phyloP scores from a whole-genome alignment of 2,113 vertebrate genomes.

The Eclectus roratus region DNA sequence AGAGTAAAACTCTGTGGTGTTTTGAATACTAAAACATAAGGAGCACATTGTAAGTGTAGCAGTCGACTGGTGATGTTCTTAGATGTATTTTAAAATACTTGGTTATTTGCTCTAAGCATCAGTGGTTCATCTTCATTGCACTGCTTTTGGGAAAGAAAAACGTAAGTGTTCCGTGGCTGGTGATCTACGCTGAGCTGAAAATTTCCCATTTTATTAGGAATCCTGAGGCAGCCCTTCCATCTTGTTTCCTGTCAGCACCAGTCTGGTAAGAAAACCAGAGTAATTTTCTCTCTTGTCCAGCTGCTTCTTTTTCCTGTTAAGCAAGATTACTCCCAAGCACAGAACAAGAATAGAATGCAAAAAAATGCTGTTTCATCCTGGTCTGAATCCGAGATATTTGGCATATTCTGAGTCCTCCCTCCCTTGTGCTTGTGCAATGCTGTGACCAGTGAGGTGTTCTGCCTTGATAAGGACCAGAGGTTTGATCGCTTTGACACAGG shows the following conservation, averaged over 20 bases:
- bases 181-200: neutral
- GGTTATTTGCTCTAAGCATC: neutral
- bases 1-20: neutral
- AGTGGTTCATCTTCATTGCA: neutral
- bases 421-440: fast-evolving
- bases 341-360: neutral
- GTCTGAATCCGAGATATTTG: fast-evolving
- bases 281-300: neutral
- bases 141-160: neutral
- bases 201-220: neutral
- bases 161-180: neutral
- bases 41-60: fast-evolving
- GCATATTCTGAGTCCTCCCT: fast-evolving
- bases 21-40: neutral
- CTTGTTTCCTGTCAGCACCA: neutral
- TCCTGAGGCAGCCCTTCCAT: neutral
- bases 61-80: too few relatives aligned
- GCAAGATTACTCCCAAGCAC: fast-evolving
- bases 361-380: fast-evolving
- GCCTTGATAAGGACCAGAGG: fast-evolving
- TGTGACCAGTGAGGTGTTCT: neutral
- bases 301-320: neutral
- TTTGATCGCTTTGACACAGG: neutral
- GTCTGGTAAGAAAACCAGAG: neutral
- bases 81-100: neutral